Percentiles rank a stretch among this genome's conserved stretches.
These are phyloP conservation scores for Copidosoma aretas DNA, from an alignment of 2,888 invertebrate species.

Conservation along the genomic window DNA sequence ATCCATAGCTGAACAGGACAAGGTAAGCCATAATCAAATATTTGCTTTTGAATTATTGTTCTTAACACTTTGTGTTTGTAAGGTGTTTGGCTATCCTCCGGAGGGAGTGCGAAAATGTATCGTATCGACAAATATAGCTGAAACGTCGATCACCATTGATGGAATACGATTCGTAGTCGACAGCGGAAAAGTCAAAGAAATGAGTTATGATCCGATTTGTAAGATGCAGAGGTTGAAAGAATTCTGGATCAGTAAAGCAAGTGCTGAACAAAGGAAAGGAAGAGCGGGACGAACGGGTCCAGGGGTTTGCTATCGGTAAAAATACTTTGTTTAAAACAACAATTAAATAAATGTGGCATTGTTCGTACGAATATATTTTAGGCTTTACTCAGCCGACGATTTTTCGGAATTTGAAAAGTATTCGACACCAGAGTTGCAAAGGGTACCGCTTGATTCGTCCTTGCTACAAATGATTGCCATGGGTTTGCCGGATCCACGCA, in stretches of 20 bases:
- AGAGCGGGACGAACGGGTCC: conserved; percentile 94
- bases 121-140: conserved; percentile 97
- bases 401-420: conserved; percentile 81
- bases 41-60: conserved; percentile 14
- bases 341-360: not conserved
- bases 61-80: conserved; percentile 6
- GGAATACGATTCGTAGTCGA: conserved; percentile 97
- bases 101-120: conserved; percentile 95
- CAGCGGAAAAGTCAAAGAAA: conserved; percentile 96
- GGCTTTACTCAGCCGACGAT: conserved; percentile 85
- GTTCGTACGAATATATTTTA: conserved; percentile 46
- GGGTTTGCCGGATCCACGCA: conserved; percentile 87
- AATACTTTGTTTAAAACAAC: not conserved
- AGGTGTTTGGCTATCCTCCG: conserved; percentile 94
- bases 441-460: conserved; percentile 92
- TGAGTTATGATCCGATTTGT: conserved; percentile 90
- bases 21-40: conserved; percentile 65
- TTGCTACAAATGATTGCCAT: conserved; percentile 92
- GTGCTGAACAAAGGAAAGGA: conserved; percentile 96
- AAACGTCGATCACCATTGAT: conserved; percentile 98
- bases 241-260: conserved; percentile 96
- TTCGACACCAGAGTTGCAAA: conserved; percentile 90
- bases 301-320: conserved; percentile 81
- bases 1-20: conserved; percentile 94
- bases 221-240: conserved; percentile 92